phyloP scores from a whole-genome alignment of 2,888 invertebrate genomes.

The Cotesia congregata region DNA sequence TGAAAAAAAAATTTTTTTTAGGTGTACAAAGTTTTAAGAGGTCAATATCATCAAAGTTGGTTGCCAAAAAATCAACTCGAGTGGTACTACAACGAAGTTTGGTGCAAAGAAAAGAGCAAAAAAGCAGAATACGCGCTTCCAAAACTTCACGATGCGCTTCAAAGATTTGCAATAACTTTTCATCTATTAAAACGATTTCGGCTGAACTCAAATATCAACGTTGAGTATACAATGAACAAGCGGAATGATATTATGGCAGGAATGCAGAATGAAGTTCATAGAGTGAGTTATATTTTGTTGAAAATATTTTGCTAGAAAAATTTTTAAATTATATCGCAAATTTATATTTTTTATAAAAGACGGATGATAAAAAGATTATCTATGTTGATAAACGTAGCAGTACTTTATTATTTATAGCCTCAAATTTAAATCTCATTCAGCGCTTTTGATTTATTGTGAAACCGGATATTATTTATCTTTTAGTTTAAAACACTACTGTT shows the following conservation, averaged over 20 bases:
- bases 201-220: constrained; percentile 69
- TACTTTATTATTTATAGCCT: no score
- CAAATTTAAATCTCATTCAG: no score
- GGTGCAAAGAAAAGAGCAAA: constrained; percentile 67
- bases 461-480: neutral
- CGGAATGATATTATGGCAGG: constrained; percentile 69
- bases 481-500: neutral
- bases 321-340: no score
- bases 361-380: no score
- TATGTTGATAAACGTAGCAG: no score
- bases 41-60: constrained; percentile 69
- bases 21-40: constrained; percentile 66
- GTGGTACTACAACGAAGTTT: constrained; percentile 68
- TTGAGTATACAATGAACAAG: constrained; percentile 70
- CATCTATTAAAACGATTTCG: constrained; percentile 67
- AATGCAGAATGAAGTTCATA: constrained; percentile 64
- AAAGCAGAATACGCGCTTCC: constrained; percentile 75
- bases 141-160: constrained; percentile 73
- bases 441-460: no score
- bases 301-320: neutral
- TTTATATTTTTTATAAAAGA: no score
- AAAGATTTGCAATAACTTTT: constrained; percentile 72
- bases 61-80: constrained; percentile 67
- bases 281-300: constrained; percentile 49
- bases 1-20: constrained; percentile 46